phyloP scores from a whole-genome alignment of 2,888 invertebrate species.

The Chalcis sispes region DNA sequence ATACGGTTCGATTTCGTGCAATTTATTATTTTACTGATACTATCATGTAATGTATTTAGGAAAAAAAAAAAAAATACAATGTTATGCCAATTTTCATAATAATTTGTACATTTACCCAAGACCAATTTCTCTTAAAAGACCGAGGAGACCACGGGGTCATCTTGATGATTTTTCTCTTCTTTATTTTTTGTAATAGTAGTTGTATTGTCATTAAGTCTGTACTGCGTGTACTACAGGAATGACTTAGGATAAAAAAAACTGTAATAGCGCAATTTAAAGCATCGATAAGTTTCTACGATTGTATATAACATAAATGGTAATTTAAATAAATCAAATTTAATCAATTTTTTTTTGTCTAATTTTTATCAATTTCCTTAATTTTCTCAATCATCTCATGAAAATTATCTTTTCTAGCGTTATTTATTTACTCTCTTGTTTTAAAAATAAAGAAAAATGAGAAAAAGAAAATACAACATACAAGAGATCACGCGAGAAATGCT shows the following conservation, averaged over 20 bases:
- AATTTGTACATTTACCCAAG: constrained; percentile 47
- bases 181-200: constrained; percentile 56
- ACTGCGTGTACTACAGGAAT: constrained; percentile 63
- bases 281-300: constrained; percentile 68
- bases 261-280: constrained; percentile 64
- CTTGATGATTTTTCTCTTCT: constrained; percentile 38
- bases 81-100: constrained; percentile 43
- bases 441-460: constrained; percentile 30
- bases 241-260: constrained; percentile 59
- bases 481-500: constrained; percentile 53
- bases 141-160: constrained; percentile 45
- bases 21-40: constrained; percentile 48
- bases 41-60: constrained; percentile 43
- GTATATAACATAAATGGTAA: constrained; percentile 63
- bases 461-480: constrained; percentile 46
- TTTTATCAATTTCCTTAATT: constrained; percentile 31
- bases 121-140: constrained; percentile 42
- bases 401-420: constrained; percentile 17
- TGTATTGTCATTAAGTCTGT: constrained; percentile 63
- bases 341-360: constrained; percentile 21
- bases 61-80: constrained; percentile 47
- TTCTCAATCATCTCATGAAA: constrained; percentile 31
- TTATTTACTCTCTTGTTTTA: constrained; percentile 31
- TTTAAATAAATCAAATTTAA: constrained; percentile 65
- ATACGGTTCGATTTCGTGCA: constrained; percentile 49